phyloP scores from a whole-genome alignment of 2,888 invertebrate genomes.

The Aspidiotus rigidus region DNA sequence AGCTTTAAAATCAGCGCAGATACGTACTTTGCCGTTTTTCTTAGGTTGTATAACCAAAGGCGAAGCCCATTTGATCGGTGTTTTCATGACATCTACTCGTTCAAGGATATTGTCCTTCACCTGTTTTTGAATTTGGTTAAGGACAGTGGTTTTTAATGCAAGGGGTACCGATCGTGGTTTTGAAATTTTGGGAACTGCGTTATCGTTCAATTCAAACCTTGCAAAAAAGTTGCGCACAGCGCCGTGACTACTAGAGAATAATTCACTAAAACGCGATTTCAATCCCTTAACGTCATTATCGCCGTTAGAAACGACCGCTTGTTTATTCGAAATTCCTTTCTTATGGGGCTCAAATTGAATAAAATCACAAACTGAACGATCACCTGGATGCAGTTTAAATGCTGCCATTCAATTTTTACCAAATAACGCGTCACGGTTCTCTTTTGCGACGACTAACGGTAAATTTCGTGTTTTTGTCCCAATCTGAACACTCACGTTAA shows the following conservation, averaged over 20 bases:
- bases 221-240: constrained; percentile 11
- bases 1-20: constrained; percentile 36
- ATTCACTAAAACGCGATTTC: too few species aligned
- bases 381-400: too few species aligned
- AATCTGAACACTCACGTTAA: neutral
- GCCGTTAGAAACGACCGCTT: neutral
- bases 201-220: constrained; percentile 15
- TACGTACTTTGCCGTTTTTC: constrained; percentile 37
- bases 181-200: constrained; percentile 18
- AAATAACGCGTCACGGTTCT: constrained; percentile 1
- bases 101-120: constrained; percentile 35
- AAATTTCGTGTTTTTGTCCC: neutral
- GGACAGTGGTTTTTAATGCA: constrained; percentile 36
- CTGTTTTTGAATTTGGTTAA: constrained; percentile 36
- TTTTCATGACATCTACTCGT: constrained; percentile 35
- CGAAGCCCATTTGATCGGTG: constrained; percentile 38
- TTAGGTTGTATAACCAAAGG: constrained; percentile 37
- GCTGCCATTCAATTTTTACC: constrained; percentile 16
- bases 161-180: constrained; percentile 34
- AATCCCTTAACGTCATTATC: too few species aligned
- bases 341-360: too few species aligned
- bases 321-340: too few species aligned
- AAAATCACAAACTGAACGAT: too few species aligned
- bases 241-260: too few species aligned
- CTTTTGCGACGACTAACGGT: neutral